phyloP scores from a whole-genome alignment of 2,797 vertebrate genomes.

The Lacerta agilis region DNA sequence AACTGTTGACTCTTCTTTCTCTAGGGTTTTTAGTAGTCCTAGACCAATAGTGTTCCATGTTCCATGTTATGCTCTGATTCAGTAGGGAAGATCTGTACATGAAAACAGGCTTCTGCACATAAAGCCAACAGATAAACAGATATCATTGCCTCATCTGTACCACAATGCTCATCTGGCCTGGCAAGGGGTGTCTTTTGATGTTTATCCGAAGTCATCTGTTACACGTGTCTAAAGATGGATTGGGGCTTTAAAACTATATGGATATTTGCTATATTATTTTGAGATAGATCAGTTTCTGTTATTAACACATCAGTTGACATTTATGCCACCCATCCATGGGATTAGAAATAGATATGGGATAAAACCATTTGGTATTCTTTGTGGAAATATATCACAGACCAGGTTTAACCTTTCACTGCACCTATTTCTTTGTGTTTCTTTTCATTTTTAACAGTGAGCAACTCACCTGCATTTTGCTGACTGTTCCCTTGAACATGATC shows the following conservation, averaged over 20 bases:
- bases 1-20: constrained; percentile 5
- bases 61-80: background rate
- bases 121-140: background rate
- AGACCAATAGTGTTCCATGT: constrained; percentile 7
- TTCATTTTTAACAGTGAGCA: background rate
- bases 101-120: background rate
- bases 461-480: background rate
- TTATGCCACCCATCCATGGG: background rate
- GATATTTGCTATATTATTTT: constrained; percentile 31
- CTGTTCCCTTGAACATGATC: background rate
- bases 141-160: background rate
- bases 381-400: background rate
- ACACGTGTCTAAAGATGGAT: background rate
- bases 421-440: background rate
- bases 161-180: background rate
- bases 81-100: background rate
- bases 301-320: constrained; percentile 11
- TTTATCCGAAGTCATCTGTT: background rate
- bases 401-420: background rate
- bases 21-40: constrained; percentile 35
- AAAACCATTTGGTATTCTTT: background rate
- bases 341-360: background rate
- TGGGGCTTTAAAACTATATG: background rate
- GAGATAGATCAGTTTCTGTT: constrained; percentile 32
- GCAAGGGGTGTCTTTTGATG: background rate